Evolutionary conservation across 92 coral and sea anemone species (phyloP), one percentile per base, ranked within the genome.

Genomic region (Bergia puertoricense): DNA sequence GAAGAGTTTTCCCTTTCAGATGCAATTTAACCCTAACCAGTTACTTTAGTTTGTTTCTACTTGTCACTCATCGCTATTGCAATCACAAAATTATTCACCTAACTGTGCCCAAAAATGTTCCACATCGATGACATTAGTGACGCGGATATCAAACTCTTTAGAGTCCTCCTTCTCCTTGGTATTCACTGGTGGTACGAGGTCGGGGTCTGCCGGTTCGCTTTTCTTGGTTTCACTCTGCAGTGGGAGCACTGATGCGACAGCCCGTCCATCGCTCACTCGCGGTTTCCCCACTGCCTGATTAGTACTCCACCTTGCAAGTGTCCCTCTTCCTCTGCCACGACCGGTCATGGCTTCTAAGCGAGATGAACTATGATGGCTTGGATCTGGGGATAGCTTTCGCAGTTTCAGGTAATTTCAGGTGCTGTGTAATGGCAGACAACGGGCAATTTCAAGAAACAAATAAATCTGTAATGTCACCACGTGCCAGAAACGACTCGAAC

Each of bases 71-170:
- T 10, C 10, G 57, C 57, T 7, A 13, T 11, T 5, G 66, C 66
- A 18, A 2, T 16, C 66, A 8, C 80, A 14, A 13, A 44, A 2
- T 11, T 45, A 45, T 4, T 88, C 90, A 95, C 98, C 98, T 43
- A 94, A 72, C 85, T 93, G 98, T 23, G 98, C 98, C 98, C 98
- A 95, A 84, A 95, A 93, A 76, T 95, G 96, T 74, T 93, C 95
- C 86, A 95, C 96, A 69, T 95, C 98, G 57, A 95, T 92, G 20
- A 95, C 90, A 81, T 92, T 89, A 22, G 96, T 95, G 38, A 95
- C 92, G 68, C 94, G 86, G 40, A 92, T 88, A 23, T 81, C 85
- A 20, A 86, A 86, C 76, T 81, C 82, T 44, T 50, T 80, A 73
- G 40, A 84, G 36, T 89, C 89, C 39, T 56, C 51, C 65, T 18